A percentile compares a stretch with the other conserved stretches of the same genome.
phyloP scores from a whole-genome alignment of 2,888 invertebrate species.

The Chrysodeixis includens region DNA sequence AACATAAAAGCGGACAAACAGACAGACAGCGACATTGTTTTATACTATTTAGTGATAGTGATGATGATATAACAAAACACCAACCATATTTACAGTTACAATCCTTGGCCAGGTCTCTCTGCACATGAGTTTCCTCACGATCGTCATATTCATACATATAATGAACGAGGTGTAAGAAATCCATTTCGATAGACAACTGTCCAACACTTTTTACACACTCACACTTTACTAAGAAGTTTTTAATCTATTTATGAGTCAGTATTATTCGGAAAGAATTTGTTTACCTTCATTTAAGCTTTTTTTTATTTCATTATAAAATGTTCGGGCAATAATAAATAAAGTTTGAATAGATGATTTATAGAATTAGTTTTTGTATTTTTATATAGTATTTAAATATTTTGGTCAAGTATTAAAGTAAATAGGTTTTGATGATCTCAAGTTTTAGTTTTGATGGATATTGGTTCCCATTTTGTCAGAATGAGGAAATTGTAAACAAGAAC shows the following conservation, averaged over 20 bases:
- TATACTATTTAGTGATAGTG: too few species aligned
- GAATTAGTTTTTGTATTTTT: too few species aligned
- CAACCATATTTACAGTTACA: conserved; percentile 38
- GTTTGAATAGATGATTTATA: too few species aligned
- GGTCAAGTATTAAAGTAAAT: too few species aligned
- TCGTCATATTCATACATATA: conserved; percentile 63
- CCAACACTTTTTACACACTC: background rate
- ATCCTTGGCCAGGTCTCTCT: background rate
- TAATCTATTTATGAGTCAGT: conserved; percentile 1
- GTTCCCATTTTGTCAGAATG: background rate
- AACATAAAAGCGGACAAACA: too few species aligned
- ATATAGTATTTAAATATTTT: too few species aligned
- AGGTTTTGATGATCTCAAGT: background rate
- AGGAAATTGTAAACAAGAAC: background rate
- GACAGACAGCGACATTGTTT: too few species aligned
- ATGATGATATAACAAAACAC: conserved; percentile 17
- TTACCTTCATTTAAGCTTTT: too few species aligned
- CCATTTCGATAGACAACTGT: conserved; percentile 64
- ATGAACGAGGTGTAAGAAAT: conserved; percentile 72
- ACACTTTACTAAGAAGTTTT: background rate
- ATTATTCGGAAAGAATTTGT: background rate
- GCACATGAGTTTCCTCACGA: background rate
- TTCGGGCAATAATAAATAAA: too few species aligned
- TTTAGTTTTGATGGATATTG: background rate
- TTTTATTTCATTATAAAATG: too few species aligned